Evolutionary conservation across 2,797 vertebrate genomes (phyloP).

Genomic region (Premnoplex brunnescens): DNA sequence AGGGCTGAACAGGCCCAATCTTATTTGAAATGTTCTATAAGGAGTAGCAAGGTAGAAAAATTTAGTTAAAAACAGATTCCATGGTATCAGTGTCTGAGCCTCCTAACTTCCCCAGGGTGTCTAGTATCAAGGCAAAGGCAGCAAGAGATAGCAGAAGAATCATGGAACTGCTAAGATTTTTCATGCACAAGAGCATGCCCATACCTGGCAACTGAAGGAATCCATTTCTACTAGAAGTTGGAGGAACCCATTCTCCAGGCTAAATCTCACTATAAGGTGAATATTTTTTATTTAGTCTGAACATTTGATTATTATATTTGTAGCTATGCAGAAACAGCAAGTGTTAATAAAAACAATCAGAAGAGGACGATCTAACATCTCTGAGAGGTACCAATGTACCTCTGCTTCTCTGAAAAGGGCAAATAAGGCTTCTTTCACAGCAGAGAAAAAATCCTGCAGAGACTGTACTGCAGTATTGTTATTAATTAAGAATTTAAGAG

Average conservation of each 20-base stretch:
- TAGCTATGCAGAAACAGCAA: not conserved
- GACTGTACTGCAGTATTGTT: not conserved
- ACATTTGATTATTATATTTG: not conserved
- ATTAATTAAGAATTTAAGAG: not conserved
- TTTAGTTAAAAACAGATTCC: not conserved
- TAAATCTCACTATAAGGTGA: not conserved
- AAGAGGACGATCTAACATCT: not conserved
- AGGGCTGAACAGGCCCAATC: not conserved
- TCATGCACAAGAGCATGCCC: not conserved
- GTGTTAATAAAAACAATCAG: not conserved
- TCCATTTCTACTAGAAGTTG: not conserved
- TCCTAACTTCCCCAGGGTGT: not conserved
- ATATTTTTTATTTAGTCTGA: not conserved
- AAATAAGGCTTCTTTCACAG: not conserved
- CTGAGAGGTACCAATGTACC: not conserved
- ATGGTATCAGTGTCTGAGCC: not conserved
- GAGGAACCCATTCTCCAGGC: not conserved
- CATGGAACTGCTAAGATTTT: rapidly evolving
- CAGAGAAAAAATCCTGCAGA: not conserved
- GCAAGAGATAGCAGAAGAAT: not conserved
- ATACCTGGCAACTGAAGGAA: not conserved
- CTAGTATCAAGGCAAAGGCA: not conserved
- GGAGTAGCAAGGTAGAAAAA: not conserved
- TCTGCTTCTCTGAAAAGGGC: not conserved
- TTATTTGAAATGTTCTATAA: not conserved